Evolutionary conservation across 2,888 invertebrate genomes (phyloP), one percentile per base, ranked within the genome.

Genomic region (Drosophila birchii): DNA sequence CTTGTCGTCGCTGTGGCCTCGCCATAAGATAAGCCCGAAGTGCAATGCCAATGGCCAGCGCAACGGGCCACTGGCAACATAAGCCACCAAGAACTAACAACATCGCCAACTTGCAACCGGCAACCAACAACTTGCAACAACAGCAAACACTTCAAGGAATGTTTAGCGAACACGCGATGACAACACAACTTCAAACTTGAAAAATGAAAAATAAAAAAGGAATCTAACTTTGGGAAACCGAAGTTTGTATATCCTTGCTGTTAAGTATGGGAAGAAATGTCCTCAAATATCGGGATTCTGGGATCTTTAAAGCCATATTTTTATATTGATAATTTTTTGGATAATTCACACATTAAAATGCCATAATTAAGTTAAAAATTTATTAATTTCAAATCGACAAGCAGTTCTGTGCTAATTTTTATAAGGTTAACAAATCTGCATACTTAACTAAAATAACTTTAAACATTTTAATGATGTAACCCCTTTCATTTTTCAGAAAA

Each of bases 91-190:
- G 51, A 62, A 53, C 54, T 49, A 38, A 44, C 58, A 76, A 51
- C 41, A 45, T 41, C n/a, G 47, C 26, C 43, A 57, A 58, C 58
- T 72, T 23, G 58, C 56, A 71, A 55, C 53, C 26, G 16, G 29
- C 51, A 53, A 56, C 20, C 43, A 32, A 20, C 45, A 57, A 47
- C 54, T 49, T 12, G 32, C 58, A 76, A 38, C 41, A 47, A 55
- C 63, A 53, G 59, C 23, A 75, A 68, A 60, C 32, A 53, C 62
- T 60, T 60, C 34, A 56, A 36, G 57, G 57, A 76, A 78, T 78
- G 73, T 54, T 62, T 64, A 54, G 49, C 63, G n/a, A 76, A 51
- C 74, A 78, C 74, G 83, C 80, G 71, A 80, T 64, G 71, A 62
- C 63, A 71, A 67, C 51, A 56, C 18, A 51, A 38, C 29, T 47